A percentile compares a stretch with the other conserved stretches of the same genome.
Evolutionary conservation across 2,113 vertebrate genomes (phyloP).

Genomic region (Dryoscopus gambensis): DNA sequence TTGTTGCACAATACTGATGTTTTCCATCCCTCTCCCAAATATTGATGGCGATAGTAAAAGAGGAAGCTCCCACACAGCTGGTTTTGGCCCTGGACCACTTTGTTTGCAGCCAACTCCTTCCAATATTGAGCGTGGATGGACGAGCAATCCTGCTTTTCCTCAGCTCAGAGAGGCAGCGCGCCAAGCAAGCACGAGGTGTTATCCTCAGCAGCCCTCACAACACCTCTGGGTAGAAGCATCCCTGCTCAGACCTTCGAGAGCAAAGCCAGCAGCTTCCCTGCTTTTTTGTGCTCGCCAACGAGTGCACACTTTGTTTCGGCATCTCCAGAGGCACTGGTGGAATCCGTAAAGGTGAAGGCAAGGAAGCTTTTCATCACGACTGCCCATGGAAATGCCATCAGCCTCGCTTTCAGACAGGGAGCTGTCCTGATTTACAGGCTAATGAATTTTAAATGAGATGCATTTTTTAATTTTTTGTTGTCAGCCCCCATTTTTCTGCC

Average conservation of each 20-base stretch:
- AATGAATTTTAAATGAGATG: slow-evolving; percentile 59
- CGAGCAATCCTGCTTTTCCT: background rate
- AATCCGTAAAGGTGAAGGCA: background rate
- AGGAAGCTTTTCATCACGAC: background rate
- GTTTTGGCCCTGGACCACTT: slow-evolving; percentile 21
- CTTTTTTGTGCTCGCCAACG: background rate
- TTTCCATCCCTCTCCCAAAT: slow-evolving; percentile 43
- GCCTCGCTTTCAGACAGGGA: background rate
- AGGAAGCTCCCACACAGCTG: background rate
- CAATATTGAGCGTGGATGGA: rapidly evolving
- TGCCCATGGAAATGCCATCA: background rate
- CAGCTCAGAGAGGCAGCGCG: background rate
- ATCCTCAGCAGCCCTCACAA: background rate
- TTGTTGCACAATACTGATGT: background rate
- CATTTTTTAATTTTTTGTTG: slow-evolving; percentile 47
- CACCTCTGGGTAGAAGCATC: background rate
- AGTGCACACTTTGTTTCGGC: background rate
- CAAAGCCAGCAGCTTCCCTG: background rate
- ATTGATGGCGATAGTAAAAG: background rate
- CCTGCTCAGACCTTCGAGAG: background rate
- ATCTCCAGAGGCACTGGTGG: background rate
- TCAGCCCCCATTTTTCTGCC: slow-evolving; percentile 31
- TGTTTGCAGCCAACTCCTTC: slow-evolving; percentile 17
- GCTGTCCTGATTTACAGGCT: slow-evolving; percentile 43
- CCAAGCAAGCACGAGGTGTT: background rate